These are phyloP conservation scores for Adelges cooleyi DNA, from an alignment of 1,140 invertebrate genomes.

Conservation along the genomic window DNA sequence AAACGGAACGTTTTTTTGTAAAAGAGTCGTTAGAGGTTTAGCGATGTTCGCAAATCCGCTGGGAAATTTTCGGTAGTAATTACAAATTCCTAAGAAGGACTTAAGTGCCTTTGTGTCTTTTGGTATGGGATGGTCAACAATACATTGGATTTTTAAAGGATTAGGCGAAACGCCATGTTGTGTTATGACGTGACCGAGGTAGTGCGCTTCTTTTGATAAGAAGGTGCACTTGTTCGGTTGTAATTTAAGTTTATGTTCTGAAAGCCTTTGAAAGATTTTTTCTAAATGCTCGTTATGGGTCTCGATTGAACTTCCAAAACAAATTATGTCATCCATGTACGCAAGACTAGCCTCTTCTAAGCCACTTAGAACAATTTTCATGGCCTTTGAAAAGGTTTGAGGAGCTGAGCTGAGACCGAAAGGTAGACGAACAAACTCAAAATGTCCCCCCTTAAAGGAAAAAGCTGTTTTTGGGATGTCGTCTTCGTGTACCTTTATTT, in stretches of 20 bases:
- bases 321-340: no score
- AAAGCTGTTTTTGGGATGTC: constrained; percentile 43
- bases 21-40: constrained; percentile 36
- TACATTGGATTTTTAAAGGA: constrained; percentile 36
- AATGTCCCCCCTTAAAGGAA: constrained; percentile 36
- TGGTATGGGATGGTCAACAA: constrained; percentile 36
- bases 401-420: constrained; percentile 28
- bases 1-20: constrained; percentile 35
- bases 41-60: constrained; percentile 36
- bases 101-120: constrained; percentile 36
- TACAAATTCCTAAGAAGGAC: constrained; percentile 39
- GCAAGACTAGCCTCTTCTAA: no score
- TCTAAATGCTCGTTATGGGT: no score
- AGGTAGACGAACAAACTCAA: no score
- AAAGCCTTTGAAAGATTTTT: no score
- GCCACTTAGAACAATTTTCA: neutral
- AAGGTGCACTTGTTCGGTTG: constrained; percentile 36
- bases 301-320: no score
- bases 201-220: constrained; percentile 31
- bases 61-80: constrained; percentile 41
- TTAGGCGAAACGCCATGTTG: constrained; percentile 36
- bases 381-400: constrained; percentile 39
- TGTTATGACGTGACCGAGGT: constrained; percentile 38
- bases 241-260: neutral
- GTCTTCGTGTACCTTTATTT: constrained; percentile 38